A percentile compares a stretch with the other conserved stretches of the same genome.
phyloP scores from a whole-genome alignment of 2,888 invertebrate genomes.

The Entomobrya proxima region DNA sequence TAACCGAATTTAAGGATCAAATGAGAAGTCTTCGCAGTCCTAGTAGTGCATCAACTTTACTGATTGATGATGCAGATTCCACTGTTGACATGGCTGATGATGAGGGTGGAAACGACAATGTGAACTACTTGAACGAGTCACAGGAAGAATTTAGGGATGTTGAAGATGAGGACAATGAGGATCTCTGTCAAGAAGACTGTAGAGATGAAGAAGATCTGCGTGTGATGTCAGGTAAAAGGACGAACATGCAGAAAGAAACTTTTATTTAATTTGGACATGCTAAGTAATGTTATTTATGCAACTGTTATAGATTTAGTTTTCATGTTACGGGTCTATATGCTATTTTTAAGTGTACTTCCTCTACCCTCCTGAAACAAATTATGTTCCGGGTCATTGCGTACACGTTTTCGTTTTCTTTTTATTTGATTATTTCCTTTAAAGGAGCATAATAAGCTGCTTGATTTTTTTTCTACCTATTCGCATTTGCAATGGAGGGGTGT shows the following conservation, averaged over 20 bases:
- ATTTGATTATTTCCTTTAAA: background rate
- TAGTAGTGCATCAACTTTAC: slow-evolving; percentile 46
- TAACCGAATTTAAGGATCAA: background rate
- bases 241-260: background rate
- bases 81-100: slow-evolving; percentile 70
- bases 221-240: slow-evolving; percentile 28
- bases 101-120: slow-evolving; percentile 17
- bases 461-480: too few relatives aligned
- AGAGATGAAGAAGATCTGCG: slow-evolving; percentile 50
- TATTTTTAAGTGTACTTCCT: background rate
- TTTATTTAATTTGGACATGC: too few relatives aligned
- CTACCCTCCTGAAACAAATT: background rate
- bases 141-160: slow-evolving; percentile 46
- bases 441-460: background rate
- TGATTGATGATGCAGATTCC: slow-evolving; percentile 74
- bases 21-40: slow-evolving; percentile 39
- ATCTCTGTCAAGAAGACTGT: slow-evolving; percentile 51
- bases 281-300: too few relatives aligned
- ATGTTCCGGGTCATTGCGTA: background rate
- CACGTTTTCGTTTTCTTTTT: background rate
- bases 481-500: background rate
- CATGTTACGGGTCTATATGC: background rate
- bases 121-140: background rate
- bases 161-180: slow-evolving; percentile 69
- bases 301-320: too few relatives aligned